phyloP scores from a whole-genome alignment of 2,888 invertebrate species.

The Rhimphoctona megacephalus region DNA sequence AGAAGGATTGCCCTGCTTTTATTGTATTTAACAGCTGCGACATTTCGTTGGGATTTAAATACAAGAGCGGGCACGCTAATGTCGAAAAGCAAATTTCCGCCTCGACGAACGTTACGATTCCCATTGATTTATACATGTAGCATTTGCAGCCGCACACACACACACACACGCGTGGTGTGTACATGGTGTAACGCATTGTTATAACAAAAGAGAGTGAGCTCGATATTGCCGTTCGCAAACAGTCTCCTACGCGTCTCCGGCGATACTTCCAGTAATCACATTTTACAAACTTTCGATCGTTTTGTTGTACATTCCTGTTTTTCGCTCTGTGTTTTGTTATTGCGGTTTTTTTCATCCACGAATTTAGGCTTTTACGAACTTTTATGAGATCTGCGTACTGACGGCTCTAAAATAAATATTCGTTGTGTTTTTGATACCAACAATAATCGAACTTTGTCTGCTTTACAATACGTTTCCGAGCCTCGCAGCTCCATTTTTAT shows the following conservation, averaged over 20 bases:
- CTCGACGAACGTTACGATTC: constrained; percentile 40
- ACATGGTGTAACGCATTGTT: constrained; percentile 22
- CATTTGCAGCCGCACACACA: background rate
- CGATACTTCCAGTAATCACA: constrained; percentile 54
- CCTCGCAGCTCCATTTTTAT: background rate
- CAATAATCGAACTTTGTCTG: background rate
- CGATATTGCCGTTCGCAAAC: constrained; percentile 46
- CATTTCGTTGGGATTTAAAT: constrained; percentile 64
- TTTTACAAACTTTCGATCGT: constrained; percentile 41
- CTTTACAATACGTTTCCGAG: background rate
- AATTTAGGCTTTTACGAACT: background rate
- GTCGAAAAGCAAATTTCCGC: constrained; percentile 71
- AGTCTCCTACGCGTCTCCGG: constrained; percentile 7
- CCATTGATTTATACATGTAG: constrained; percentile 10
- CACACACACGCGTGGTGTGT: background rate
- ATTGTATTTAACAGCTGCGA: constrained; percentile 41
- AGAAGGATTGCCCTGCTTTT: constrained; percentile 1
- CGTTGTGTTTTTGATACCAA: background rate
- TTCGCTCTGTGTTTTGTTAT: background rate
- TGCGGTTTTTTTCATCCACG: constrained; percentile 9
- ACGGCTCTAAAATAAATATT: constrained; percentile 11
- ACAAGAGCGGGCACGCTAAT: constrained; percentile 57
- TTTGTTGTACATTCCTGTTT: background rate
- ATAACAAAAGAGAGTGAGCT: constrained; percentile 23
- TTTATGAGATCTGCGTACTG: constrained; percentile 11